Conservation (phyloP, 2,888 invertebrate genomes). For the Pterostichus madidus region DNA sequence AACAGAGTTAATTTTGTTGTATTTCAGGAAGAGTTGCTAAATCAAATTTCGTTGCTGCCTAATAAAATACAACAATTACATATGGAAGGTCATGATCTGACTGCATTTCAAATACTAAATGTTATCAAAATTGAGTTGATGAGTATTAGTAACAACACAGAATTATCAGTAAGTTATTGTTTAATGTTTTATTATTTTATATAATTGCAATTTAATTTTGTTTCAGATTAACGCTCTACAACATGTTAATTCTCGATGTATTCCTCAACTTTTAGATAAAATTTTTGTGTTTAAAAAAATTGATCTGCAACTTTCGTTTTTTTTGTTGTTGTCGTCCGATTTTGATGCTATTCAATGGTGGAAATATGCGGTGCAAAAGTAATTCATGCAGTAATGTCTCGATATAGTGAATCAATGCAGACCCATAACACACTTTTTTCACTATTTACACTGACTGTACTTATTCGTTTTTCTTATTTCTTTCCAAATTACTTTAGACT, state of each 20-base stretch:
- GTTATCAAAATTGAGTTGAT: conserved; percentile 69
- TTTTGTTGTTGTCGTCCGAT: conserved; percentile 73
- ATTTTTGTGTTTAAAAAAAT: conserved; percentile 74
- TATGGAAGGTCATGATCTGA: conserved; percentile 72
- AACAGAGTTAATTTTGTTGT: not conserved
- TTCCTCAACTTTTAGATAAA: conserved; percentile 74
- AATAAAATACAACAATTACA: conserved; percentile 70
- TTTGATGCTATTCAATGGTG: conserved; percentile 72
- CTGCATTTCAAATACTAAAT: conserved; percentile 71
- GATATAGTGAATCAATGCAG: too few species aligned
- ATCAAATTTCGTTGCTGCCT: conserved; percentile 11
- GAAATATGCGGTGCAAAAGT: conserved; percentile 67
- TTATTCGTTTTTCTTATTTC: too few species aligned
- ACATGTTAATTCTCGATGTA: conserved; percentile 69
- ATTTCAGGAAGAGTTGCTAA: conserved; percentile 25
- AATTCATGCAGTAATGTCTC: not conserved
- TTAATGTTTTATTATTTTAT: conserved; percentile 29
- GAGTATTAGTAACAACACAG: conserved; percentile 54
- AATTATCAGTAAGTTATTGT: conserved; percentile 19
- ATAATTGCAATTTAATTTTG: conserved; percentile 67
- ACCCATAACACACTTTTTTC: too few species aligned
- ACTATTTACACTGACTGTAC: too few species aligned
- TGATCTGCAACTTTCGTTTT: conserved; percentile 74
- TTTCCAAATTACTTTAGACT: too few species aligned
- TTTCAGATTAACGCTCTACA: conserved; percentile 35